These are phyloP conservation scores for Vidua macroura DNA, from an alignment of 2,113 vertebrate genomes.

Conservation along the genomic window DNA sequence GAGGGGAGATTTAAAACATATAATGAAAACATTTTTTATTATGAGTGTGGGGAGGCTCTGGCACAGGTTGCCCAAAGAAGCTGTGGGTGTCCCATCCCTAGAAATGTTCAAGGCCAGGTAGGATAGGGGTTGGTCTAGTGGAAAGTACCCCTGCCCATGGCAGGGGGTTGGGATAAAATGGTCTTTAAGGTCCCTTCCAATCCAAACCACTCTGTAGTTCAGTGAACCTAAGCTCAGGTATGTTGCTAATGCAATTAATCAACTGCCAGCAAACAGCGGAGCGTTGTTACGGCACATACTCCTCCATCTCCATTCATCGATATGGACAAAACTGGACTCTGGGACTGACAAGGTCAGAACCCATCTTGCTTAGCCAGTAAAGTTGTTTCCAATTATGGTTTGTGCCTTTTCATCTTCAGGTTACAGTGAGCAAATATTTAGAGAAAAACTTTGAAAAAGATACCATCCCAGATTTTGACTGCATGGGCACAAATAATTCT, in stretches of 20 bases:
- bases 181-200: neutral
- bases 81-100: neutral
- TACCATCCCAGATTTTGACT: neutral
- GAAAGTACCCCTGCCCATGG: neutral
- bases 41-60: fast-evolving
- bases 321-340: neutral
- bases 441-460: neutral
- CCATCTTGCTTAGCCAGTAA: neutral
- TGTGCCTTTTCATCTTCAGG: neutral
- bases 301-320: neutral
- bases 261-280: neutral
- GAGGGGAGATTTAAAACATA: neutral
- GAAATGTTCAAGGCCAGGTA: neutral
- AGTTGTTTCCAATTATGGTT: neutral
- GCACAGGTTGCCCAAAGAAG: neutral
- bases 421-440: neutral
- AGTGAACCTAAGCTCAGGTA: neutral
- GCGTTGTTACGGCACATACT: neutral
- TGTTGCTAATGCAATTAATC: neutral
- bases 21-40: neutral
- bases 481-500: neutral
- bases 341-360: neutral
- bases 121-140: fast-evolving
- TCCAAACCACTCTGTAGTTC: neutral
- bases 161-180: neutral